phyloP scores from a whole-genome alignment of 2,113 vertebrate species.

The Laticauda laticaudata region DNA sequence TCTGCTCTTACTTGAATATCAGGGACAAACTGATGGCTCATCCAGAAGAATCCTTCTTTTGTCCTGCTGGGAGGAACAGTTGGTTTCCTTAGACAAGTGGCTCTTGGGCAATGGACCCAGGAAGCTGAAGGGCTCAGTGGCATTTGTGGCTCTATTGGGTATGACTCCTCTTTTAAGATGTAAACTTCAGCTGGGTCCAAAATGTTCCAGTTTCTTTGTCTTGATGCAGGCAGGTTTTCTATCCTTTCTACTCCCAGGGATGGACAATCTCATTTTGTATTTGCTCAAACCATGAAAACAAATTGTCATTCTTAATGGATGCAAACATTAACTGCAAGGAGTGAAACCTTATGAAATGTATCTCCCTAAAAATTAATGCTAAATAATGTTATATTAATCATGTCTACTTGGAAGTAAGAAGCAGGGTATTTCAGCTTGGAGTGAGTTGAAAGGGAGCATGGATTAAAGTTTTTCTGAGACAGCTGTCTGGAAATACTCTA shows the following conservation, averaged over 20 bases:
- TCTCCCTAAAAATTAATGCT: neutral
- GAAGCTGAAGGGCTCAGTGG: too few species aligned
- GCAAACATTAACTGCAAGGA: neutral
- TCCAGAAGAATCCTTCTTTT: too few species aligned
- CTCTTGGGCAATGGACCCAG: too few species aligned
- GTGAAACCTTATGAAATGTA: neutral
- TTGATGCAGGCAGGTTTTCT: neutral
- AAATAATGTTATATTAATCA: neutral
- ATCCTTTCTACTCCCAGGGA: neutral
- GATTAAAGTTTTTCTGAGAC: neutral
- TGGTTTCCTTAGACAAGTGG: too few species aligned
- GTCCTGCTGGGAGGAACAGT: too few species aligned
- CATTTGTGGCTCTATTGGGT: too few species aligned
- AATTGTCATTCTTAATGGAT: neutral
- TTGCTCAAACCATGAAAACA: neutral
- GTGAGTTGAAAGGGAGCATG: neutral
- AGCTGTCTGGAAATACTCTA: neutral
- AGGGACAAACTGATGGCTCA: neutral
- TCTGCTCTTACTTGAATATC: neutral
- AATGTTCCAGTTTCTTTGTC: neutral
- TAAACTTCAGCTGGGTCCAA: too few species aligned
- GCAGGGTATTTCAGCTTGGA: neutral
- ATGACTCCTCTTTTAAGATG: too few species aligned
- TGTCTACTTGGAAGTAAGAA: neutral
- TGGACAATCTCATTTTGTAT: neutral